Evolutionary conservation across 2,797 vertebrate species (phyloP).

Genomic region (Nannoperca obscura): DNA sequence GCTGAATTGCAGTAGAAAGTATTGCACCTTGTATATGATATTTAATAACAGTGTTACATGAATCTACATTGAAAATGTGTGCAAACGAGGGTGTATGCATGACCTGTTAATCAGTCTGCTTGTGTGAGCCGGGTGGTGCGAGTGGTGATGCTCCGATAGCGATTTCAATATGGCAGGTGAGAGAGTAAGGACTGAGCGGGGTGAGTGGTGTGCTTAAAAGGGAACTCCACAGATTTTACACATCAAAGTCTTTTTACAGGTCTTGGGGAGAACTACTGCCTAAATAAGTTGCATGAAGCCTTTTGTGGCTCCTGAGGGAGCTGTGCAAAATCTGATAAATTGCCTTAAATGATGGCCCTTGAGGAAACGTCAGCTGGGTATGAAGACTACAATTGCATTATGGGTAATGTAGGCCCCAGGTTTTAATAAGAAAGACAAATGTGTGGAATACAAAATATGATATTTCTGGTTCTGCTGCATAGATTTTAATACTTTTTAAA

Average conservation of each 20-base stretch:
- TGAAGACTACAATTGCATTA: constrained; percentile 3
- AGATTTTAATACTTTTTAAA: background rate
- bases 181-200: background rate
- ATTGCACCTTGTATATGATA: background rate
- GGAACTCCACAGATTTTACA: constrained; percentile 4
- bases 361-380: background rate
- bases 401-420: background rate
- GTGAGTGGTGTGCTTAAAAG: constrained; percentile 6
- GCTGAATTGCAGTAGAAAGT: background rate
- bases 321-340: background rate
- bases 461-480: background rate
- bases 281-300: background rate
- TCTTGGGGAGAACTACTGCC: background rate
- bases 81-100: background rate
- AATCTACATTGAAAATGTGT: background rate
- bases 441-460: background rate
- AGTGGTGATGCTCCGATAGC: background rate
- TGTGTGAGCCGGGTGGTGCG: background rate
- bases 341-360: constrained; percentile 3
- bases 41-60: background rate
- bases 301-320: background rate
- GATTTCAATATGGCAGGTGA: constrained; percentile 9
- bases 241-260: constrained; percentile 1
- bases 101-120: background rate
- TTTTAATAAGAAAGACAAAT: background rate